These are phyloP conservation scores for Sarcophaga variegata DNA, from an alignment of 2,888 invertebrate genomes.

Conservation along the genomic window DNA sequence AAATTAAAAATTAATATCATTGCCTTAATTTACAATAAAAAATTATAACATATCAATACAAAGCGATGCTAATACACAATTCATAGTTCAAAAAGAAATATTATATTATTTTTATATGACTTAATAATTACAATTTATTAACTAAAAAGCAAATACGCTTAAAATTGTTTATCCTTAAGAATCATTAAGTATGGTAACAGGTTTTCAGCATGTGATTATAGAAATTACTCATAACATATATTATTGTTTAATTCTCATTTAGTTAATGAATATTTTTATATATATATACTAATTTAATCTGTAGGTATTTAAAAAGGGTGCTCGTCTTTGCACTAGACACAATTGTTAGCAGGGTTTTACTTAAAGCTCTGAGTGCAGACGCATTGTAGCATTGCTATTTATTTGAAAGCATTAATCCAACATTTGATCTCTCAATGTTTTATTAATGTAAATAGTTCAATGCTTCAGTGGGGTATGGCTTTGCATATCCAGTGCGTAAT, in stretches of 20 bases:
- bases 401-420: conserved; percentile 66
- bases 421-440: conserved; percentile 62
- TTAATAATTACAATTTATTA: no score
- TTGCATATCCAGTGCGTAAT: conserved; percentile 82
- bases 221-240: neutral
- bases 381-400: conserved; percentile 76
- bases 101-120: no score
- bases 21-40: no score
- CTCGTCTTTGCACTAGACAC: conserved; percentile 73
- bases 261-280: neutral
- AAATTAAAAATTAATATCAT: no score
- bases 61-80: no score
- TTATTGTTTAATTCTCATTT: conserved; percentile 41
- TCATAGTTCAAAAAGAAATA: no score
- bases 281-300: conserved; percentile 9
- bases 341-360: conserved; percentile 43
- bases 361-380: conserved; percentile 71
- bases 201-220: neutral
- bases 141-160: no score
- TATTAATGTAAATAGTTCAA: conserved; percentile 67
- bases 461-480: conserved; percentile 81
- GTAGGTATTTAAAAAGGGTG: conserved; percentile 75
- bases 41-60: no score
- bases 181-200: neutral
- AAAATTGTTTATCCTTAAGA: no score